phyloP scores from a whole-genome alignment of 2,113 vertebrate genomes.

The Mystacornis crossleyi region DNA sequence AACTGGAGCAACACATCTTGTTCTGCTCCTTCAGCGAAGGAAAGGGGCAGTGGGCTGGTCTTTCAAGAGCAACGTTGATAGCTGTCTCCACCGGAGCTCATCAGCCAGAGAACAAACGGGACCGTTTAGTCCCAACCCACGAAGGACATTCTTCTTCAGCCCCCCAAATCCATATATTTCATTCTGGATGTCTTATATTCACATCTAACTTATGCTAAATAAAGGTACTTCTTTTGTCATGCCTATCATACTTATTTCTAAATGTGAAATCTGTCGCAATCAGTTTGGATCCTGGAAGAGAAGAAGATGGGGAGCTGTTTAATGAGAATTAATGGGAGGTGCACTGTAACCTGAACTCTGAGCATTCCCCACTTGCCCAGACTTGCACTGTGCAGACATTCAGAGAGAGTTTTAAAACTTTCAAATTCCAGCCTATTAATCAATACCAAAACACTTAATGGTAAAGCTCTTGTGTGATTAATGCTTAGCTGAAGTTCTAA shows the following conservation, averaged over 20 bases:
- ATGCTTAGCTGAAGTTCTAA: constrained; percentile 2
- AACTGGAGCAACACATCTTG: background rate
- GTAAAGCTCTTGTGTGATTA: constrained; percentile 33
- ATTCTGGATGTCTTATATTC: background rate
- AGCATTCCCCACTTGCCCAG: background rate
- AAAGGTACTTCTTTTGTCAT: background rate
- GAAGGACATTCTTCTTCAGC: background rate
- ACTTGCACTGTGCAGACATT: background rate
- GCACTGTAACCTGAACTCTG: background rate
- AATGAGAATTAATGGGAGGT: background rate
- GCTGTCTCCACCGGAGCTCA: background rate
- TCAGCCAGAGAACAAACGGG: background rate
- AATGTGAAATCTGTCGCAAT: background rate
- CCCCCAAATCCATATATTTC: background rate
- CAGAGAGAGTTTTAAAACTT: background rate
- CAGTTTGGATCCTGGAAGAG: background rate
- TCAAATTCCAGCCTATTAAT: background rate
- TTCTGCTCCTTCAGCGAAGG: background rate
- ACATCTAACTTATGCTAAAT: background rate
- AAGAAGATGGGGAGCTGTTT: background rate
- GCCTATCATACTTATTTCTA: background rate
- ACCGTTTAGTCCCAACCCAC: background rate
- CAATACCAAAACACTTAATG: background rate
- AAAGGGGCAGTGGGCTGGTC: background rate
- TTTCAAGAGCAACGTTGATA: rapidly evolving